Evolutionary conservation across 2,888 invertebrate species (phyloP), one percentile per base, ranked within the genome.

Genomic region (Brachynemurus nebulosus): DNA sequence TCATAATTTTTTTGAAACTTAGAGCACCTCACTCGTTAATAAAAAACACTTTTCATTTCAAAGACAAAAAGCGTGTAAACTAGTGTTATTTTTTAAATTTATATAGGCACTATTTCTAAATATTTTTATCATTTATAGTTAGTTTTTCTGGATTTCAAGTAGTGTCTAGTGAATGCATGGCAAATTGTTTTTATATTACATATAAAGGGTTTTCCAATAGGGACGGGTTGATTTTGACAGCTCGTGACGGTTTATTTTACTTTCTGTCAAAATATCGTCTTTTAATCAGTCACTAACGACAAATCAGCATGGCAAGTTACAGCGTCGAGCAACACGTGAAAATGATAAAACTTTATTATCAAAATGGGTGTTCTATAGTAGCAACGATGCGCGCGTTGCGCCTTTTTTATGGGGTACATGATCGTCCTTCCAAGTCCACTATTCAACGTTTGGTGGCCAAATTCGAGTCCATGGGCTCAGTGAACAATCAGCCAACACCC

Each of bases 381-480:
- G 38, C 2, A 19, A 16, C 20, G 18, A 18, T 38, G 18, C 20
- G 38, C n/a, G 12, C 38, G 16, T 16, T 14, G 11, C 36, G 36
- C 16, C 2, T 11, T 14, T 36, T 36, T 36, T 16, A 36, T 9
- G 36, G 36, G n/a, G 12, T 2, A 17, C 38, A 17, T 9, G 2
- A 16, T 17, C 18, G 18, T 16, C 18, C 2, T 17, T 2, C 7
- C 8, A 2, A 38, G 4, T 19, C 18, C 2, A 38, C 18, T 38
- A 38, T n/a, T 38, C 20, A 20, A 11, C 9, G 38, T 38, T 8
- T 38, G 20, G 20, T 38, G 20, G 5, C 11, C 20, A 38, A 38
- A 54, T 58, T 57, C 46, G 59, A 54, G 51, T 48, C 52, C 23
- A 51, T 51, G 45, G 51, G 51, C 52, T 54, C 52, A 38, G 50